Base-by-base conservation (phyloP, 2,888 invertebrate genomes). In the Tanypteryx hageni region DNA sequence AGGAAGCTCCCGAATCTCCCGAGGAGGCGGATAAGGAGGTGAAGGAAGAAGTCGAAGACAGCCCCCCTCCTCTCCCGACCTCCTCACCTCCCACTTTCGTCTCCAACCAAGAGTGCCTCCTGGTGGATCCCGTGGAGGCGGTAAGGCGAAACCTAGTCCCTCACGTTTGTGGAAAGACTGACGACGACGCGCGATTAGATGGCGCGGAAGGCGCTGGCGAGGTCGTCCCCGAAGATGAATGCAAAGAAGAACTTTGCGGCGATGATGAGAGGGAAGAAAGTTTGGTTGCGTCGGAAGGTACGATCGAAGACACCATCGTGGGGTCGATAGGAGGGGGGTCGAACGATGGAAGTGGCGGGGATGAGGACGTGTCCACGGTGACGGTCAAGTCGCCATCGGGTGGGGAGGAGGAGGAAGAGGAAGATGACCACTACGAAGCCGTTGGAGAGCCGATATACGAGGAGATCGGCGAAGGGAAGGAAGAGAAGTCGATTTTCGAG, bases 111-210 rank as follows among this genome's bases (percentile, higher is more conserved):
- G 92, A 93, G 61, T 94, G 95, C 57, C 96, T 96, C 93, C 95
- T 97, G 81, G 96, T 96, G 93, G 97, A 97, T 95, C 97, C 97
- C 0, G 97, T 97, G 13, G 97, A 97, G 96, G 97, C 97, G 22
- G 97, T 97, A 7, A 96, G 96, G 94, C 96, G 97, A 93, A 97
- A 97, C 95, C 95, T 97, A 93, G 96, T 97, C 94, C 97, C 97
- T 84, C 97, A 97, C 94, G 97, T 97, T 92, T 97, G 97, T 95
- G 97, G 97, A 58, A 96, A 97, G 95, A 94, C 95, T n/a, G 91
- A 86, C 61, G 76, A 64, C n/a, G 93, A 64, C 59, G 14, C 81
- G 92, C 58, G 61, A 58, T 58, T 44, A 76, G 96, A 95, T 95
- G 96, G 95, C 92, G 95, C 95, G 16, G 92, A 61, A 27, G 92